Conservation (phyloP, 2,888 invertebrate species). For the Cantharis rufa region DNA sequence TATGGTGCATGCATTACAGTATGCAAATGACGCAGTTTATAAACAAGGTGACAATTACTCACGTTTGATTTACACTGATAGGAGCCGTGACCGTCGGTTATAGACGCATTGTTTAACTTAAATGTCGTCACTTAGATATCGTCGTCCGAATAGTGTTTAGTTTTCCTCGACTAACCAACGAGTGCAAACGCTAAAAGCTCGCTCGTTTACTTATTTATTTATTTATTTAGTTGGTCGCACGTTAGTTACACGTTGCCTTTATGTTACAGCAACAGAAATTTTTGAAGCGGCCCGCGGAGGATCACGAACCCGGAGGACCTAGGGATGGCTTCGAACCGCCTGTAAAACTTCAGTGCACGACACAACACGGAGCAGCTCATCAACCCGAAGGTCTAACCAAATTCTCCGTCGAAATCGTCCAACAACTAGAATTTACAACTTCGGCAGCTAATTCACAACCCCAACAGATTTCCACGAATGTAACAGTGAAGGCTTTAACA, state of each 20-base stretch:
- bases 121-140: conserved; percentile 29
- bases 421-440: conserved; percentile 87
- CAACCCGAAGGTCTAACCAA: conserved; percentile 66
- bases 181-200: conserved; percentile 9
- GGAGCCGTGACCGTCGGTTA: conserved; percentile 31
- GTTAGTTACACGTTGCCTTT: conserved; percentile 16
- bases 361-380: conserved; percentile 54
- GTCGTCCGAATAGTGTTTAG: conserved; percentile 21
- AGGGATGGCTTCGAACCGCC: conserved; percentile 68
- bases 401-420: conserved; percentile 91
- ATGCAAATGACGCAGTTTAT: conserved; percentile 41
- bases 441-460: conserved; percentile 85
- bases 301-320: conserved; percentile 60
- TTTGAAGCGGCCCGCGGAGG: conserved; percentile 73
- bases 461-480: conserved; percentile 89
- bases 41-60: conserved; percentile 41
- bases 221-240: background rate
- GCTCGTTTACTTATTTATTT: background rate
- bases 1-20: conserved; percentile 29
- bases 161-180: conserved; percentile 13
- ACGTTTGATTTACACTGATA: conserved; percentile 34
- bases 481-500: conserved; percentile 82
- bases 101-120: conserved; percentile 30
- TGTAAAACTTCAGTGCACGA: conserved; percentile 72
- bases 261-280: conserved; percentile 81